phyloP scores from a whole-genome alignment of 2,888 invertebrate genomes.

The Rhagium mordax region DNA sequence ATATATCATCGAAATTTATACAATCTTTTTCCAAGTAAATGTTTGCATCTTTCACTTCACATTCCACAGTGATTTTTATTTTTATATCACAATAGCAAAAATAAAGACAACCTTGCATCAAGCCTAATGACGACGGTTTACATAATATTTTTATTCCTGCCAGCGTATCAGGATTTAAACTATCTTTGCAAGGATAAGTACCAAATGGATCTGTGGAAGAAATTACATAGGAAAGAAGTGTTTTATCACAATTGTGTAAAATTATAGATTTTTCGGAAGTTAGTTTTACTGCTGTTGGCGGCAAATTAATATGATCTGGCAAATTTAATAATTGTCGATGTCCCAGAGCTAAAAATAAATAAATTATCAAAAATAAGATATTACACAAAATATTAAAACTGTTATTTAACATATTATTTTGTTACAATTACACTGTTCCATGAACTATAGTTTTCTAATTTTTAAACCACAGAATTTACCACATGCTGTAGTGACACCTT shows the following conservation, averaged over 20 bases:
- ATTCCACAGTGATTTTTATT: constrained; percentile 65
- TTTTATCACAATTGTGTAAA: constrained; percentile 73
- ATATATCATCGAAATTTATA: constrained; percentile 74
- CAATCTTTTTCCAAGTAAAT: constrained; percentile 72
- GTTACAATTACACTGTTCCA: too few relatives aligned
- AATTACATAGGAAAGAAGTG: constrained; percentile 71
- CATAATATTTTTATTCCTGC: constrained; percentile 72
- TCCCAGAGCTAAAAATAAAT: constrained; percentile 70
- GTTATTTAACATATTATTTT: too few relatives aligned
- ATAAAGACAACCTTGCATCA: constrained; percentile 24
- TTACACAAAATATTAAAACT: too few relatives aligned
- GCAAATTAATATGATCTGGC: constrained; percentile 74
- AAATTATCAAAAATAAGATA: not conserved
- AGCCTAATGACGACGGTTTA: constrained; percentile 65
- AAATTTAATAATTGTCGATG: constrained; percentile 75
- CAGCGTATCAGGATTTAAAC: constrained; percentile 71
- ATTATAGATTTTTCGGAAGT: constrained; percentile 70
- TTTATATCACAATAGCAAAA: constrained; percentile 34
- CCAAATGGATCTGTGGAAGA: constrained; percentile 71
- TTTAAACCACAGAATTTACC: too few relatives aligned
- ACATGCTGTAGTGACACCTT: too few relatives aligned
- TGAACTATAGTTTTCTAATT: too few relatives aligned
- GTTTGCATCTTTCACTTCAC: constrained; percentile 70
- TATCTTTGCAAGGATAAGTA: constrained; percentile 72
- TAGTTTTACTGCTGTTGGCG: constrained; percentile 73